Percentiles rank a stretch among this genome's conserved stretches.
Evolutionary conservation across 92 coral and sea anemone genomes (phyloP).

Genomic region (Zoanthus gigantus): DNA sequence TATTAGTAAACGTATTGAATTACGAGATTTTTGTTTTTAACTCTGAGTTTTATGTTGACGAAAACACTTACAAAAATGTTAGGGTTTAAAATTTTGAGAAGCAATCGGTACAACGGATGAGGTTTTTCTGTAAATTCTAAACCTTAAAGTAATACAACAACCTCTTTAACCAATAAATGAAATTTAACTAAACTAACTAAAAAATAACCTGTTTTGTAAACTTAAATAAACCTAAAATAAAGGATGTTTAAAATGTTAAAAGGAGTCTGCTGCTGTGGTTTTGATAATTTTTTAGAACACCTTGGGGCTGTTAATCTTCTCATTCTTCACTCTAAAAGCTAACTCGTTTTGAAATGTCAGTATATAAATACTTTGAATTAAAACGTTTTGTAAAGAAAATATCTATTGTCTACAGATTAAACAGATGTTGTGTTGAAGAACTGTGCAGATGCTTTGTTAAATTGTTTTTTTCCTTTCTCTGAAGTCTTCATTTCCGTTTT

Average conservation of each 20-base stretch:
- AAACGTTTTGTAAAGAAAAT: not conserved
- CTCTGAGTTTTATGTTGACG: too few species aligned
- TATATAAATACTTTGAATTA: not conserved
- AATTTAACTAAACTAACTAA: conserved; percentile 2
- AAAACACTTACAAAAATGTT: too few species aligned
- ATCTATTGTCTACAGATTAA: not conserved
- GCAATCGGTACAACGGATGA: too few species aligned
- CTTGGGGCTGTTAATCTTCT: not conserved
- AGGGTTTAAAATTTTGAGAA: too few species aligned
- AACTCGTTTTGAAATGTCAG: not conserved
- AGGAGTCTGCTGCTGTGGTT: conserved; percentile 27
- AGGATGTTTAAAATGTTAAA: not conserved
- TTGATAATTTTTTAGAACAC: not conserved
- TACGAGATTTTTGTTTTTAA: too few species aligned
- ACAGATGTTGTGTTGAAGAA: too few species aligned
- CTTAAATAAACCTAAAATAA: not conserved
- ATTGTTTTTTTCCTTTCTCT: too few species aligned
- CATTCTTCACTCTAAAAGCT: not conserved
- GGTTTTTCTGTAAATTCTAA: not conserved
- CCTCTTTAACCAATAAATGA: not conserved
- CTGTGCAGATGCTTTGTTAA: too few species aligned
- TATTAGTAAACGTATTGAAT: too few species aligned
- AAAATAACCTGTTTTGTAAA: not conserved
- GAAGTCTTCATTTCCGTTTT: too few species aligned
- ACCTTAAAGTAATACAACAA: not conserved